phyloP scores from a whole-genome alignment of 2,888 invertebrate genomes.

The Helobdella robusta region DNA sequence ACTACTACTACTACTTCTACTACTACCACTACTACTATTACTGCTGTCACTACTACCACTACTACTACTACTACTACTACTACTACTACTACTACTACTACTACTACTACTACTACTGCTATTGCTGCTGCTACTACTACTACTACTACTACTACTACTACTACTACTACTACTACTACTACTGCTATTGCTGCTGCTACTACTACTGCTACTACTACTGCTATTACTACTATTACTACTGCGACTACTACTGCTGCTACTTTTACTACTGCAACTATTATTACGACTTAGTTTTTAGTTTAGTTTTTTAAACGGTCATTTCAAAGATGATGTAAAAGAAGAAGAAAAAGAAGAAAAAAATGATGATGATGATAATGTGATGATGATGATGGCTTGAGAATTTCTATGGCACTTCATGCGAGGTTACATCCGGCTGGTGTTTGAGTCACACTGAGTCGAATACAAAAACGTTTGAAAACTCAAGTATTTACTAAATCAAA shows the following conservation, averaged over 20 bases:
- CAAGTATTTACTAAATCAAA: no score
- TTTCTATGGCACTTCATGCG: no score
- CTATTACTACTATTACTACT: slow-evolving; percentile 24
- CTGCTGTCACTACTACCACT: neutral
- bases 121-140: slow-evolving; percentile 11
- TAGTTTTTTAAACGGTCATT: no score
- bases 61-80: slow-evolving; percentile 18
- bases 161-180: slow-evolving; percentile 17
- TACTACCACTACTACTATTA: slow-evolving; percentile 13
- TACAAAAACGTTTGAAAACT: no score
- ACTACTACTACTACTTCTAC: slow-evolving; percentile 15
- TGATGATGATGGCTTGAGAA: no score
- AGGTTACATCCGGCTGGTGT: no score
- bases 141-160: slow-evolving; percentile 16
- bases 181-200: slow-evolving; percentile 7
- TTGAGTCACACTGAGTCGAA: no score
- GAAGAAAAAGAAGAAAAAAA: no score
- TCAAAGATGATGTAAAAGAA: no score
- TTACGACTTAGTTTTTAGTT: no score
- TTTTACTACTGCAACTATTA: neutral
- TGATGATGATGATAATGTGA: no score
- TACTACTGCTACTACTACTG: slow-evolving; percentile 23
- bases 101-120: slow-evolving; percentile 14
- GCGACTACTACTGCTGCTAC: neutral
- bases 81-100: slow-evolving; percentile 18